Conservation (phyloP, 2,113 vertebrate species). For the Pao palembangensis region DNA sequence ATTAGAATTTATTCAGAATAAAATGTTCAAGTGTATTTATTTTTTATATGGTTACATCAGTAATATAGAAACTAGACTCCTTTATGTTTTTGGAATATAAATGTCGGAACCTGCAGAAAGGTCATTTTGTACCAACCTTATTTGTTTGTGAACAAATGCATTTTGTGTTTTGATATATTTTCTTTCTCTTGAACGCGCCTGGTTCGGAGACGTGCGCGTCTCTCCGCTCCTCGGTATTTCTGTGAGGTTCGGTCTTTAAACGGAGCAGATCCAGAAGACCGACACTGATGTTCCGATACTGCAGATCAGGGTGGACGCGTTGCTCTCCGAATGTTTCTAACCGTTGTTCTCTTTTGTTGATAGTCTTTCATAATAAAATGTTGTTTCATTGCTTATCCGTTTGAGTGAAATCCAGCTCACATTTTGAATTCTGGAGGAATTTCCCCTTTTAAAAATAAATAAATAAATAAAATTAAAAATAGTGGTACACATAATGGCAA, state of each 20-base stretch:
- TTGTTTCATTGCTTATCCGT: constrained; percentile 18
- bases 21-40: constrained; percentile 42
- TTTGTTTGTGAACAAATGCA: constrained; percentile 32
- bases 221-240: constrained; percentile 73
- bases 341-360: constrained; percentile 72
- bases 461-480: no score
- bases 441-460: no score
- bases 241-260: constrained; percentile 94
- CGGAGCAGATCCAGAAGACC: constrained; percentile 81
- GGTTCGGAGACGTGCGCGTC: constrained; percentile 19
- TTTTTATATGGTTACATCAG: constrained; percentile 34
- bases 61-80: constrained; percentile 10
- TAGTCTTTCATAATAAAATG: constrained; percentile 68
- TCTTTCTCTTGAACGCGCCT: constrained; percentile 17
- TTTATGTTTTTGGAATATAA: constrained; percentile 10
- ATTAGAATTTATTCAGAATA: constrained; percentile 12
- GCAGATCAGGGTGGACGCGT: constrained; percentile 55
- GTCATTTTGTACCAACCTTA: constrained; percentile 19
- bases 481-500: no score
- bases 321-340: constrained; percentile 72
- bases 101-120: constrained; percentile 19
- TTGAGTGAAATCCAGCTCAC: neutral
- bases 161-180: constrained; percentile 27
- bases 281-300: constrained; percentile 85
- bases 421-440: no score